These are phyloP conservation scores for Aleiodes testaceus DNA, from an alignment of 2,888 invertebrate species.

Conservation along the genomic window DNA sequence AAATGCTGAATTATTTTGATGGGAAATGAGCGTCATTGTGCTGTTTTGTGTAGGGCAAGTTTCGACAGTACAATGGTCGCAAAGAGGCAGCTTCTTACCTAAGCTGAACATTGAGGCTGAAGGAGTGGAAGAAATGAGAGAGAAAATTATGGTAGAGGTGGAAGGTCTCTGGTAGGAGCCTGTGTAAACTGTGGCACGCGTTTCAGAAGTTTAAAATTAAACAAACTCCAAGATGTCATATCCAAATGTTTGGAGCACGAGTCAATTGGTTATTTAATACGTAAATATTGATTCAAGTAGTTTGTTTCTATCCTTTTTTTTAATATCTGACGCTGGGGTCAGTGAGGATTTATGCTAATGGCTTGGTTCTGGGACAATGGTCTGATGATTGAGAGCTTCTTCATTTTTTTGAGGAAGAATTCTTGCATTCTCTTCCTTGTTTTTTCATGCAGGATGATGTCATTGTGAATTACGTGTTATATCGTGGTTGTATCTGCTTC, in stretches of 20 bases:
- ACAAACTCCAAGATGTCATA: constrained; percentile 47
- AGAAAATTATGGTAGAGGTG: constrained; percentile 30
- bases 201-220: constrained; percentile 52
- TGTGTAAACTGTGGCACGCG: constrained; percentile 59
- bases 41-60: constrained; percentile 26
- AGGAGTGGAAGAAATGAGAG: constrained; percentile 10
- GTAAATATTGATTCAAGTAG: constrained; percentile 15
- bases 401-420: neutral
- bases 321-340: no score
- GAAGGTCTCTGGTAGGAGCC: constrained; percentile 54
- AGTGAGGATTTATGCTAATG: no score
- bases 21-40: neutral
- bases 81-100: constrained; percentile 44
- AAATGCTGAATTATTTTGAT: constrained; percentile 1
- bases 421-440: constrained; percentile 20
- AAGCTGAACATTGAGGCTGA: constrained; percentile 35
- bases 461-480: constrained; percentile 34
- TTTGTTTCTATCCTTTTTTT: constrained; percentile 28
- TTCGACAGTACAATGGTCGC: constrained; percentile 57
- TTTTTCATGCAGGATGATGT: constrained; percentile 40
- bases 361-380: no score
- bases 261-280: constrained; percentile 38
- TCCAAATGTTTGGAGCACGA: neutral
- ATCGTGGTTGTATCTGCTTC: constrained; percentile 42
- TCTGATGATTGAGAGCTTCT: neutral